A percentile compares a stretch with the other conserved stretches of the same genome.
Evolutionary conservation across 2,113 vertebrate species (phyloP).

Genomic region (Dasyprocta punctata): DNA sequence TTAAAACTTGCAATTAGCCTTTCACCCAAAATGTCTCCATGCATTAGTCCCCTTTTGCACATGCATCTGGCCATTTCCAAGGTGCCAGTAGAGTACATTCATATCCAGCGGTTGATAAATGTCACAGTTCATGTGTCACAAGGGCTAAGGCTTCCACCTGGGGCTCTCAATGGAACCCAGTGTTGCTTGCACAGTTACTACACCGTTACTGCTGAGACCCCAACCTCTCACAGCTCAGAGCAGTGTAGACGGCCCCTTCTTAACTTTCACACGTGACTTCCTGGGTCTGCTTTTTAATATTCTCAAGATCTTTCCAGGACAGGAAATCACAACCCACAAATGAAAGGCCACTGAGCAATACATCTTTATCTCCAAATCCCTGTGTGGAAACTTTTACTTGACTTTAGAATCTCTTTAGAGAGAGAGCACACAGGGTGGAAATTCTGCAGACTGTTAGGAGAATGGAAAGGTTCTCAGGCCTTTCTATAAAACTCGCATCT

Average conservation of each 20-base stretch:
- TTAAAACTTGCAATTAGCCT: neutral
- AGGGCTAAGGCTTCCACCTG: neutral
- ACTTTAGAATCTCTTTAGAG: slow-evolving; percentile 6
- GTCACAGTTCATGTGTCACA: neutral
- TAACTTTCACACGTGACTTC: neutral
- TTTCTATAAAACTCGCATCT: neutral
- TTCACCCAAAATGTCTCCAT: neutral
- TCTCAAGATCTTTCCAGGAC: neutral
- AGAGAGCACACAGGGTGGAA: neutral
- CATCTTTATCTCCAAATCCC: neutral
- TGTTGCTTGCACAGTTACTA: neutral
- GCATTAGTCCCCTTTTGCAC: neutral
- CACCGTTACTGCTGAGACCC: neutral
- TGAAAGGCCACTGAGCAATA: neutral
- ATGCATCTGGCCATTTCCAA: neutral
- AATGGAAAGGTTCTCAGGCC: neutral
- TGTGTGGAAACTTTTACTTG: neutral
- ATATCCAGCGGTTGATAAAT: neutral
- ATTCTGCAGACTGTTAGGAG: neutral
- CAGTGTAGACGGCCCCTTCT: neutral
- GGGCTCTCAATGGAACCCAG: neutral
- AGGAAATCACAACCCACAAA: neutral
- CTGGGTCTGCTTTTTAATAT: neutral
- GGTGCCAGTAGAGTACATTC: neutral
- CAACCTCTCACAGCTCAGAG: neutral